phyloP scores from a whole-genome alignment of 2,888 invertebrate genomes.

The Netelia virgata region DNA sequence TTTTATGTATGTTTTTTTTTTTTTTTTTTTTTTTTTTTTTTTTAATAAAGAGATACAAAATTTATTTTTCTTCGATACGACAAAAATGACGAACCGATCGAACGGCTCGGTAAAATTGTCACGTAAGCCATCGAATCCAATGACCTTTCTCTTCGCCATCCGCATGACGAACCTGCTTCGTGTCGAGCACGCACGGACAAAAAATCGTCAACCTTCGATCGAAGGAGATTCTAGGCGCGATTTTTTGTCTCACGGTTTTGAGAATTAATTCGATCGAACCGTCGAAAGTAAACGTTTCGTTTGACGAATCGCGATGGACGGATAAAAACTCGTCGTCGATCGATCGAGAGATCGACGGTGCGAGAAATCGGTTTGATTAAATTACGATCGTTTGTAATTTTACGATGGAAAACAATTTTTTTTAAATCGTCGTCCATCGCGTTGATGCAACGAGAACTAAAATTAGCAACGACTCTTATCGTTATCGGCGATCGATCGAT shows the following conservation, averaged over 20 bases:
- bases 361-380: too few species aligned
- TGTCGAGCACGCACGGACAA: conserved; percentile 11
- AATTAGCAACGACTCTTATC: background rate
- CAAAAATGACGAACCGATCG: too few species aligned
- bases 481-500: background rate
- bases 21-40: too few species aligned
- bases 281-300: background rate
- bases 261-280: conserved; percentile 6
- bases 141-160: conserved; percentile 19
- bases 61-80: too few species aligned
- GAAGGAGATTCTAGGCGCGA: conserved; percentile 2
- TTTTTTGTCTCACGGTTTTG: background rate
- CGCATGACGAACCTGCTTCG: conserved; percentile 1
- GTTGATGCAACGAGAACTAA: background rate
- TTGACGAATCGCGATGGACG: too few species aligned
- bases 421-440: too few species aligned
- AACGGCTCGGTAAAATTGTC: conserved; percentile 22
- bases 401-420: too few species aligned
- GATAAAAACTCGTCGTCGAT: too few species aligned
- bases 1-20: too few species aligned
- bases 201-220: conserved; percentile 13
- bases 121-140: background rate
- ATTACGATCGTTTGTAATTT: too few species aligned
- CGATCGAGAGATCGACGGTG: too few species aligned
- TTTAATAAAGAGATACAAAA: too few species aligned